phyloP scores from a whole-genome alignment of 2,888 invertebrate genomes.

The Camponotus fellah region DNA sequence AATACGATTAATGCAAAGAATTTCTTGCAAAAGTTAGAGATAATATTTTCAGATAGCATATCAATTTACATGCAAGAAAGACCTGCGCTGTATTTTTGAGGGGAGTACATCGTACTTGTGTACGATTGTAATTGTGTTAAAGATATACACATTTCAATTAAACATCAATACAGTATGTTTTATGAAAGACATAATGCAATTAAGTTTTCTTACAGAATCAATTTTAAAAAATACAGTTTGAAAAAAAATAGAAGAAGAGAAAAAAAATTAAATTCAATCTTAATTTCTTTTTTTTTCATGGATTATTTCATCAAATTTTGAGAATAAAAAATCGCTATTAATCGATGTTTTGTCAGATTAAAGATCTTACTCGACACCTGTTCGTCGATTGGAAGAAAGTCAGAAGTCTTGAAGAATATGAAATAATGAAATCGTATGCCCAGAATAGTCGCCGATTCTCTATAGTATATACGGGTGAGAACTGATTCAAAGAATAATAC shows the following conservation, averaged over 20 bases:
- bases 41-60: constrained; percentile 15
- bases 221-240: background rate
- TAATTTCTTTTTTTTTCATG: background rate
- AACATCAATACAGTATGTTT: background rate
- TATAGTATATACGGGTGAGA: background rate
- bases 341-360: constrained; percentile 7
- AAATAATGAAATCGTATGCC: constrained; percentile 32
- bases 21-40: background rate
- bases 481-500: background rate
- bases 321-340: background rate
- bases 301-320: background rate
- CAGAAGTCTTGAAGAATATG: background rate
- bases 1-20: background rate
- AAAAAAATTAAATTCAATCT: background rate
- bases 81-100: background rate
- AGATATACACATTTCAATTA: constrained; percentile 16
- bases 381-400: background rate
- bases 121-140: background rate
- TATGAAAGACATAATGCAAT: background rate
- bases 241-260: background rate
- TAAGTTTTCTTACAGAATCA: background rate
- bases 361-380: background rate
- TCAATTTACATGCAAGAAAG: constrained; percentile 7
- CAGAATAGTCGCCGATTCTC: background rate
- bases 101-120: background rate